phyloP scores from a whole-genome alignment of 1,140 invertebrate genomes.

The Bombus breviceps region DNA sequence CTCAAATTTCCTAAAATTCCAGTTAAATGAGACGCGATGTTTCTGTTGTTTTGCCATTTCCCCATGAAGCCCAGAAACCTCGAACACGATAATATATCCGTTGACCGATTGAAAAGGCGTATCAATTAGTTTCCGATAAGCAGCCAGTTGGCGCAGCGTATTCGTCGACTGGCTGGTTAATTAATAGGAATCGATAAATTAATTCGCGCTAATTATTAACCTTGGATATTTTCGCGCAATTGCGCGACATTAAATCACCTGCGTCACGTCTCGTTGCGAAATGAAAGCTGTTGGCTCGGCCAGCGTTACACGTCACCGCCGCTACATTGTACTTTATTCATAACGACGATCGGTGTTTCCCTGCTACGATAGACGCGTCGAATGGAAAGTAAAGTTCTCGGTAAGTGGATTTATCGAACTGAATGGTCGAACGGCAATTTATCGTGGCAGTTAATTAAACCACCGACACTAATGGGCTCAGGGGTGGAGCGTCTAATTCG shows the following conservation, averaged over 20 bases:
- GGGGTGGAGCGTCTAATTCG: conserved; percentile 69
- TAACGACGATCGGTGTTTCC: not conserved
- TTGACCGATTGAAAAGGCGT: not conserved
- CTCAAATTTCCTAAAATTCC: too few relatives aligned
- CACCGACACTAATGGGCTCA: conserved; percentile 70
- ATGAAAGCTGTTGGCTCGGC: not conserved
- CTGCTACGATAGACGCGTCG: not conserved
- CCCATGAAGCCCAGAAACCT: too few relatives aligned
- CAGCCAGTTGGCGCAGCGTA: not conserved
- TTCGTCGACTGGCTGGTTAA: not conserved
- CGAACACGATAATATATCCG: not conserved
- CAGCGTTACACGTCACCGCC: too few relatives aligned
- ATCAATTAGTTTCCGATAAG: not conserved
- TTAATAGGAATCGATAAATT: not conserved
- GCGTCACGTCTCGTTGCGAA: not conserved
- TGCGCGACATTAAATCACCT: not conserved
- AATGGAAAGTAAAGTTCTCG: conserved; percentile 6
- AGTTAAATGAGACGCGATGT: too few relatives aligned
- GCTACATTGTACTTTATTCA: too few relatives aligned
- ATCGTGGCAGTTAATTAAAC: conserved; percentile 71
- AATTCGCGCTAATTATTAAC: conserved; percentile 5
- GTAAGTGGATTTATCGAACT: conserved; percentile 62
- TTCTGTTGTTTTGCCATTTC: too few relatives aligned
- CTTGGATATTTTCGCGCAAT: not conserved
- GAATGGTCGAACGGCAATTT: conserved; percentile 68